These are phyloP conservation scores for Notarius quadriscutis DNA, from an alignment of 2,113 vertebrate genomes.

Conservation along the genomic window DNA sequence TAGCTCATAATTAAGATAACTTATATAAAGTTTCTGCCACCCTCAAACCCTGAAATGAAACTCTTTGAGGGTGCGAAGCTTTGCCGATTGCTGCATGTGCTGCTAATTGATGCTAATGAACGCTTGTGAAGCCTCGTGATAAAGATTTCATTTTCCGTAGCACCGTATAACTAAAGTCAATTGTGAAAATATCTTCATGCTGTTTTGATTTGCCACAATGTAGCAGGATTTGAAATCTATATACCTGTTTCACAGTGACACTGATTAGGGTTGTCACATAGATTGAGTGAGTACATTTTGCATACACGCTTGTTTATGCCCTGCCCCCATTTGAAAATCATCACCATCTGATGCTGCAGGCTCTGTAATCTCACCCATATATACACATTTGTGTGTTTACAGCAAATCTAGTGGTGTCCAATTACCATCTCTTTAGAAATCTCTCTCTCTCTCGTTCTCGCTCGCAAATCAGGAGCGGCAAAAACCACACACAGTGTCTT, in stretches of 20 bases:
- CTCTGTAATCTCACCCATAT: conserved; percentile 23
- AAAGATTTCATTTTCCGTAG: conserved; percentile 30
- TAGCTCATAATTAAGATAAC: conserved; percentile 57
- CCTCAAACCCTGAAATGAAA: conserved; percentile 27
- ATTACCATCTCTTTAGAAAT: conserved; percentile 24
- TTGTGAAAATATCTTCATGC: not conserved
- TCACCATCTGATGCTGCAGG: conserved; percentile 10
- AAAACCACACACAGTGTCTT: not conserved
- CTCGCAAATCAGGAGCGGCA: not conserved
- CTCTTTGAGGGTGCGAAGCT: conserved; percentile 44
- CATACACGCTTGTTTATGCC: not conserved
- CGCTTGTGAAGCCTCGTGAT: conserved; percentile 44
- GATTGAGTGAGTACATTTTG: not conserved
- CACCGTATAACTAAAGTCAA: conserved; percentile 8
- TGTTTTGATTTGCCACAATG: not conserved
- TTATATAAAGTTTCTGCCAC: conserved; percentile 50
- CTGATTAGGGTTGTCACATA: not conserved
- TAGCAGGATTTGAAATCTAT: not conserved
- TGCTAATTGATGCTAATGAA: conserved; percentile 59
- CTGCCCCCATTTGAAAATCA: conserved; percentile 11
- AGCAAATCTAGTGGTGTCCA: conserved; percentile 10
- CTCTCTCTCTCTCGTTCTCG: not conserved
- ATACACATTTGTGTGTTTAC: conserved; percentile 31
- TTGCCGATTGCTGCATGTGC: conserved; percentile 45
- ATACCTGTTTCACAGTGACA: not conserved